These are phyloP conservation scores for Chloroceryle aenea DNA, from an alignment of 2,113 vertebrate genomes.

Conservation along the genomic window DNA sequence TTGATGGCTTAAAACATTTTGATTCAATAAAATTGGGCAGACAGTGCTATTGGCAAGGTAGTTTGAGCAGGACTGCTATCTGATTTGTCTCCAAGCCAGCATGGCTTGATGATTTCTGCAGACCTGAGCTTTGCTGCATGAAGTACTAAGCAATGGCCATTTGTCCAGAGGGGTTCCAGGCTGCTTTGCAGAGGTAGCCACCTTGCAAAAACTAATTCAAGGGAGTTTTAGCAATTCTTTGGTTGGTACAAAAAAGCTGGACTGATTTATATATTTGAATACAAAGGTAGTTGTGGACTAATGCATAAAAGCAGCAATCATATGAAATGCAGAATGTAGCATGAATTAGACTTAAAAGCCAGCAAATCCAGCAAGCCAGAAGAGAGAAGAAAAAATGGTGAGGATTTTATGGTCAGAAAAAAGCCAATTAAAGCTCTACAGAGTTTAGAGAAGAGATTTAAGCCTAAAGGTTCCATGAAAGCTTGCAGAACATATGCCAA, in stretches of 20 bases:
- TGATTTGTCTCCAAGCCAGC: neutral
- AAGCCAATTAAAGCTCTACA: slow-evolving; percentile 34
- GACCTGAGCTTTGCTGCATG: neutral
- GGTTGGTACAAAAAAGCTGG: neutral
- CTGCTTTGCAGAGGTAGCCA: neutral
- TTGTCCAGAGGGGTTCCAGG: neutral
- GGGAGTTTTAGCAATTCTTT: neutral
- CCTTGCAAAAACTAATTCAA: neutral
- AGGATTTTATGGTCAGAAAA: slow-evolving; percentile 17
- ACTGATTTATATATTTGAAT: neutral
- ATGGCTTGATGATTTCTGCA: neutral
- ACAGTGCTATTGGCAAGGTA: neutral
- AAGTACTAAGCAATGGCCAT: neutral
- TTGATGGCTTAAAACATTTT: neutral
- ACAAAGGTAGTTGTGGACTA: neutral
- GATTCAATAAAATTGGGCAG: neutral
- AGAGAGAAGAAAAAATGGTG: neutral
- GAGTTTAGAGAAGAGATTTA: slow-evolving; percentile 16
- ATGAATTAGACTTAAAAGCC: slow-evolving; percentile 7
- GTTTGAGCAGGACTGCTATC: accelerated
- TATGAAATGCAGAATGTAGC: neutral
- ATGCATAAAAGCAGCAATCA: neutral
- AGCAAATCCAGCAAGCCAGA: slow-evolving; percentile 14
- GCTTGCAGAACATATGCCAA: neutral
- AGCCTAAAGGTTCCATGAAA: neutral